These are phyloP conservation scores for Crypturellus undulatus DNA, from an alignment of 2,113 vertebrate species.

Conservation along the genomic window DNA sequence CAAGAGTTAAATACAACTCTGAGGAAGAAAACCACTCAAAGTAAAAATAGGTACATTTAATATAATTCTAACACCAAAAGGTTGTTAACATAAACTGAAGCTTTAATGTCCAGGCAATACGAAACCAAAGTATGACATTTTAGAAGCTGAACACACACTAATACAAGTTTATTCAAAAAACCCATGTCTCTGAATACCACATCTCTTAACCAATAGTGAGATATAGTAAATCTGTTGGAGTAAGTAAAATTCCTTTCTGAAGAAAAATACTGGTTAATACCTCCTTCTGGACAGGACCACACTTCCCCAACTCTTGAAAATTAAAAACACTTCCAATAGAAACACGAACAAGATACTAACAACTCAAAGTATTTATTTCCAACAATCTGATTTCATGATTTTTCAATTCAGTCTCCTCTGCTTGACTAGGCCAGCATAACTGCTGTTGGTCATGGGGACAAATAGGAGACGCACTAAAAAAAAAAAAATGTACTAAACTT, in stretches of 20 bases:
- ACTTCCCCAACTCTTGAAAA: background rate
- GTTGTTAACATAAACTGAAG: background rate
- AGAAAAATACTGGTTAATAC: background rate
- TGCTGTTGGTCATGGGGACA: background rate
- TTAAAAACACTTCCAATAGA: background rate
- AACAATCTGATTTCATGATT: background rate
- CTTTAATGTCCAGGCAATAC: background rate
- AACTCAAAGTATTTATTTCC: background rate
- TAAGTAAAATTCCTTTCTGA: background rate
- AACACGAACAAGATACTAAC: background rate
- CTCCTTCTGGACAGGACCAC: background rate
- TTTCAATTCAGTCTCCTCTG: background rate
- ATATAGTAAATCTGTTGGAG: background rate
- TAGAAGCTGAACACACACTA: background rate
- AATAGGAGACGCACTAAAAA: background rate
- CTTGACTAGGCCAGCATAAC: background rate
- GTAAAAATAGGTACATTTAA: background rate
- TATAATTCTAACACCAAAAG: background rate
- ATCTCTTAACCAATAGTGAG: background rate
- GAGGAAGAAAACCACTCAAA: background rate
- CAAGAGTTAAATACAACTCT: background rate
- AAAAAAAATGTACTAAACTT: background rate
- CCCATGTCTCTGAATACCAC: no score
- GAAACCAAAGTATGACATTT: background rate
- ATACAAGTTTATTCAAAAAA: background rate